phyloP scores from a whole-genome alignment of 2,888 invertebrate species.

The Pasiphila rectangulata region DNA sequence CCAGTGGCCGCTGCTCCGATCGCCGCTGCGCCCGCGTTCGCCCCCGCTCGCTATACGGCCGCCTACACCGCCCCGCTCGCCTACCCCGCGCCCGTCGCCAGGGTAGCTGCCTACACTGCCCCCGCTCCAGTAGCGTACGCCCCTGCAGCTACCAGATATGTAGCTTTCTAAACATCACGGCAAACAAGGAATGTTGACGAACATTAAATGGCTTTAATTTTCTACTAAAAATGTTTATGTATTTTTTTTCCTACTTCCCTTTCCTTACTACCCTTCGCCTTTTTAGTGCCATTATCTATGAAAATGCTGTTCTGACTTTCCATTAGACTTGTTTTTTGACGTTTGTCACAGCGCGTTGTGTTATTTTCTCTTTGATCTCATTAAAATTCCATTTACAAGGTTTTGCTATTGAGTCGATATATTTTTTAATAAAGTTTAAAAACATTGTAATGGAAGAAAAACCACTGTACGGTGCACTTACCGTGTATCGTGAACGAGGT shows the following conservation, averaged over 20 bases:
- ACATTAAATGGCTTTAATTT: constrained; percentile 49
- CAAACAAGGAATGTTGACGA: constrained; percentile 46
- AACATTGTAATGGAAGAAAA: constrained; percentile 62
- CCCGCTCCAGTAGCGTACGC: no score
- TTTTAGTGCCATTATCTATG: not conserved
- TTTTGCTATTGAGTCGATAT: no score
- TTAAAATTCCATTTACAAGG: not conserved
- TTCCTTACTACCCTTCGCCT: not conserved
- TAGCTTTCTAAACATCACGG: constrained; percentile 49
- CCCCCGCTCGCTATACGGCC: constrained; percentile 48
- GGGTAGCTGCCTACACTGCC: constrained; percentile 36
- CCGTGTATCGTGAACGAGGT: constrained; percentile 70
- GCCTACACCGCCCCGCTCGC: constrained; percentile 46
- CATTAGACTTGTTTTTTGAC: no score
- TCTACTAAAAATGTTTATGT: constrained; percentile 33
- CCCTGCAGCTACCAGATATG: constrained; percentile 52
- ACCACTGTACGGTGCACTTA: constrained; percentile 60
- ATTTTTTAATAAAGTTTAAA: no score
- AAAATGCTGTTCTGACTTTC: no score
- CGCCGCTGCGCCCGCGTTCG: constrained; percentile 33
- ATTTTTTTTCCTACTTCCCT: not conserved
- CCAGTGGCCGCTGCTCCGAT: constrained; percentile 23
- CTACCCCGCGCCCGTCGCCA: constrained; percentile 38
- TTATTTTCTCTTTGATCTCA: not conserved
- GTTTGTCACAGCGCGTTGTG: no score